Evolutionary conservation across 1,140 invertebrate species (phyloP).

Genomic region (Apis laboriosa): DNA sequence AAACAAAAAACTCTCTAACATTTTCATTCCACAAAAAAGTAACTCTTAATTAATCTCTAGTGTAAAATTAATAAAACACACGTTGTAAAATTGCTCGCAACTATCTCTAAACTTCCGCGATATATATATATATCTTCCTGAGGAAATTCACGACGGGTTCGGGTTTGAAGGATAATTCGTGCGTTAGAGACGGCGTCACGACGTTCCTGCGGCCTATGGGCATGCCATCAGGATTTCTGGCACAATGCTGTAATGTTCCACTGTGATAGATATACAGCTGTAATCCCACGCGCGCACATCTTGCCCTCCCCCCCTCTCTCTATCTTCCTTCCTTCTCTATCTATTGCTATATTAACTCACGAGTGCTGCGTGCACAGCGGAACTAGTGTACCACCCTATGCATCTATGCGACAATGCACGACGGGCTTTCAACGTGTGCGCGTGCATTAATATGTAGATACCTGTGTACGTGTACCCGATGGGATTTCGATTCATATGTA

Average conservation of each 20-base stretch:
- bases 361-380: constrained; percentile 43
- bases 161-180: constrained; percentile 61
- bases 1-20: too few species aligned
- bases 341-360: constrained; percentile 66
- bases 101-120: neutral
- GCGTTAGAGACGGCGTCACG: constrained; percentile 53
- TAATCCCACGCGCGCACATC: constrained; percentile 59
- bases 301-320: neutral
- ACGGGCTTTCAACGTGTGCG: constrained; percentile 16
- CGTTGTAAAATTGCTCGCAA: neutral
- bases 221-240: constrained; percentile 72
- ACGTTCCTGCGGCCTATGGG: constrained; percentile 64
- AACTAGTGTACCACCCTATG: constrained; percentile 40
- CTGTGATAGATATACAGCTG: constrained; percentile 72
- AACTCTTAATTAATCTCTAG: too few species aligned
- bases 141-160: neutral
- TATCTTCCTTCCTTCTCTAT: neutral
- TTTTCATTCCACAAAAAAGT: too few species aligned
- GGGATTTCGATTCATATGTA: constrained; percentile 55
- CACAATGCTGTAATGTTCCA: constrained; percentile 71
- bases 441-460: constrained; percentile 62
- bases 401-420: constrained; percentile 56
- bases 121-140: neutral
- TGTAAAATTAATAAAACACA: too few species aligned
- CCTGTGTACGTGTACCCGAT: constrained; percentile 5